A percentile compares a stretch with the other conserved stretches of the same genome.
phyloP scores from a whole-genome alignment of 2,888 invertebrate species.

The Acholoe squamosa region DNA sequence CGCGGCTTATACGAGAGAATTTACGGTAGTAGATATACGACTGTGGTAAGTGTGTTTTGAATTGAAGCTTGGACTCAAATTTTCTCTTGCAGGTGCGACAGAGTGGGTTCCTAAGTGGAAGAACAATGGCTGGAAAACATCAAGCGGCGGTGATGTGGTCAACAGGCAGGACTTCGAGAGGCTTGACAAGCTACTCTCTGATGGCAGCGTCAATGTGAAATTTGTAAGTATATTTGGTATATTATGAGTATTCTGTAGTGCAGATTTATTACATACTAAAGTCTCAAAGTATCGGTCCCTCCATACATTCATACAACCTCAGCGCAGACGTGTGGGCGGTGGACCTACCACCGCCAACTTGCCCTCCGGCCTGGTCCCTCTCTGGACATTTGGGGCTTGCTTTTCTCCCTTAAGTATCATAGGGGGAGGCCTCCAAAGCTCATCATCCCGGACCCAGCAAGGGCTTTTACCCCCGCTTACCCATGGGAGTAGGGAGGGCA shows the following conservation, averaged over 20 bases:
- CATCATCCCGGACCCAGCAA: too few relatives aligned
- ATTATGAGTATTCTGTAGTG: neutral
- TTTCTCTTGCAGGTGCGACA: conserved; percentile 85
- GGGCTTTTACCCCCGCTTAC: too few relatives aligned
- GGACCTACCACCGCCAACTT: too few relatives aligned
- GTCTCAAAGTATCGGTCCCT: neutral
- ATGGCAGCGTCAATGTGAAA: conserved; percentile 87
- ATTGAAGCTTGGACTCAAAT: too few relatives aligned
- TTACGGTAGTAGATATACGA: too few relatives aligned
- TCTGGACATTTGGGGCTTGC: too few relatives aligned
- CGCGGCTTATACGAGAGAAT: too few relatives aligned
- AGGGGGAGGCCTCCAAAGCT: too few relatives aligned
- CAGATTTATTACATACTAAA: neutral
- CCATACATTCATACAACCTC: neutral
- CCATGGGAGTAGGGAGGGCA: too few relatives aligned
- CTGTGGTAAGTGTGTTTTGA: neutral
- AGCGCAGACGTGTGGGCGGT: neutral
- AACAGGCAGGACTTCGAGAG: conserved; percentile 93
- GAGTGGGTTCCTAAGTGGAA: conserved; percentile 96
- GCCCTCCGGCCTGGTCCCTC: too few relatives aligned
- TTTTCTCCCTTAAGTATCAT: too few relatives aligned
- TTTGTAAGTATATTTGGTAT: conserved; percentile 88
- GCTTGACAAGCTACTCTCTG: conserved; percentile 86
- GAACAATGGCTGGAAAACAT: conserved; percentile 91
- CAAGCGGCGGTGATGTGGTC: conserved; percentile 90